Evolutionary conservation across 1,140 invertebrate genomes (phyloP).

Genomic region (Heliconius hermathena): DNA sequence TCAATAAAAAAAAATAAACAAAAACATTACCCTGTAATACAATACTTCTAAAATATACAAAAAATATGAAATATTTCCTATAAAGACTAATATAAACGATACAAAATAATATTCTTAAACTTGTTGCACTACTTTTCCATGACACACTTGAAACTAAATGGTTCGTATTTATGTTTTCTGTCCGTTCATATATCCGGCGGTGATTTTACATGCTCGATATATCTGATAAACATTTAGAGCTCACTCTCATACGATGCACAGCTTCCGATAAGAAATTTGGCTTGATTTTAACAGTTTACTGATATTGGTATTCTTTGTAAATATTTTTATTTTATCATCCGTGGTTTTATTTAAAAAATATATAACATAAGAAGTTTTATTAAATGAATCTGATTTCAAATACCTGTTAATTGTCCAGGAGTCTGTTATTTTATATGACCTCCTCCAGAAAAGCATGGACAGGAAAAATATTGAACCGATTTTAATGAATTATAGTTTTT

Average conservation of each 20-base stretch:
- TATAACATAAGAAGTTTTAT: background rate
- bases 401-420: too few relatives aligned
- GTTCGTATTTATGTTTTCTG: slow-evolving; percentile 28
- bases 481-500: too few relatives aligned
- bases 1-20: too few relatives aligned
- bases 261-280: slow-evolving; percentile 21
- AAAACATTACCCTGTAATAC: too few relatives aligned
- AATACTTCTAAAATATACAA: too few relatives aligned
- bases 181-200: slow-evolving; percentile 23
- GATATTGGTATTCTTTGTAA: background rate
- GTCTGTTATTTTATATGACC: too few relatives aligned
- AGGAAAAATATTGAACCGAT: too few relatives aligned
- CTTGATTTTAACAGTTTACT: slow-evolving; percentile 15
- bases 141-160: slow-evolving; percentile 23
- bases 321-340: background rate
- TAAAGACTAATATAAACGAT: background rate
- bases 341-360: too few relatives aligned
- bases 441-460: too few relatives aligned
- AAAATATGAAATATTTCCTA: background rate
- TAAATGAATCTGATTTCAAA: background rate
- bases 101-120: slow-evolving; percentile 1
- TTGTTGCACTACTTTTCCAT: slow-evolving; percentile 7
- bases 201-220: slow-evolving; percentile 24
- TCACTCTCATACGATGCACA: slow-evolving; percentile 16
- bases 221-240: slow-evolving; percentile 25